Base-by-base conservation (phyloP, 35 echinoderm and acorn worm species). In the Holothuria glaberrima region DNA sequence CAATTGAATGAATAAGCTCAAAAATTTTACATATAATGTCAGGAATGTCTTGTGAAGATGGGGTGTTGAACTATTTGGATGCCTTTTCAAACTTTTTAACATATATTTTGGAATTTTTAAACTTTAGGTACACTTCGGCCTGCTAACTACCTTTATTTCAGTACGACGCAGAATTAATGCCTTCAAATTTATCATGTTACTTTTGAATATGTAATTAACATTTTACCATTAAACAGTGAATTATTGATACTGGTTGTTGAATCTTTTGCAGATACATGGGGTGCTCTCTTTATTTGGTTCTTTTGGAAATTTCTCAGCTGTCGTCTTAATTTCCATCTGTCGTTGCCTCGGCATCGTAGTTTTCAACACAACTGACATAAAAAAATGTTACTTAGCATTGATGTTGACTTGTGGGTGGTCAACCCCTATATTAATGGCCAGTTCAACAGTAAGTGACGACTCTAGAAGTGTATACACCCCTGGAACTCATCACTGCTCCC, bases 401-500 rank as follows among this genome's bases (percentile, higher is more conserved):
- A 59, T 83, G 48, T 54, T 83, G 30, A 18, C 20, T 58, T 6
- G 20, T 21, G n/a, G 48, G 20, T 83, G 79, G 79, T 0, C 26
- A 54, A 19, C 31, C 3, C 1, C 79, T 59, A 12, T n/a, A 0
- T 14, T 33, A n/a, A 83, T 83, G 22, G 50, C 27, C 6, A 41
- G 56, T 13, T 20, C 52, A 58, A 17, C 52, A 28, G 38, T 34
- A 18, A 83, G 46, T 57, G 79, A 48, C 21, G 31, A 19, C 22
- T 26, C 79, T 9, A n/a, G 34, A 25, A 59, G 20, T 27, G 50
- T 30, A 3, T 58, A 83, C n/a, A 83, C 79, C 58, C 54, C 34
- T 30, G 79, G 79, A 58, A 83, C 79, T 12, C 79, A 83, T 46
- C 79, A 83, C 50, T 83, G 79, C 31, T 83, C n/a, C n/a, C n/a